Evolutionary conservation across 2,888 invertebrate species (phyloP).

Genomic region (Nymphalis c-album): DNA sequence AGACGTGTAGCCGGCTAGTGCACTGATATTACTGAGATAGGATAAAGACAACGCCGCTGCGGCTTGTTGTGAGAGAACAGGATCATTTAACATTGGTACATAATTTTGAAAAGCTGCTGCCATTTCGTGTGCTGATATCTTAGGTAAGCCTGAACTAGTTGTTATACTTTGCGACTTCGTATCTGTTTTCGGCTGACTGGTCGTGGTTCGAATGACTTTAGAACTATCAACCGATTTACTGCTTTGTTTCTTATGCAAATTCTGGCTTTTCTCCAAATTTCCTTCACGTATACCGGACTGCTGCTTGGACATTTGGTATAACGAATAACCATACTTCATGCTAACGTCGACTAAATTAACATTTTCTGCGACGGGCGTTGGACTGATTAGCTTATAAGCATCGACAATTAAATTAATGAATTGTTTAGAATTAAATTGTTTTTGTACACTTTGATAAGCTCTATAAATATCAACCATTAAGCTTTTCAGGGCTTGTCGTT

Average conservation of each 20-base stretch:
- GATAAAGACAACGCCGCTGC: slow-evolving; percentile 66
- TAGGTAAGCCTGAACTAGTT: slow-evolving; percentile 52
- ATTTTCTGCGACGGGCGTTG: slow-evolving; percentile 83
- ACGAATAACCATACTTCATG: slow-evolving; percentile 85
- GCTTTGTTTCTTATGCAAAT: slow-evolving; percentile 64
- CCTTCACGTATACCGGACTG: slow-evolving; percentile 45
- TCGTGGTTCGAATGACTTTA: slow-evolving; percentile 44
- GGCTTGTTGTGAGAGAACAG: slow-evolving; percentile 63
- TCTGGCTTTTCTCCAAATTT: slow-evolving; percentile 63
- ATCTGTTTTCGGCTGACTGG: slow-evolving; percentile 50
- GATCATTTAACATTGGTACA: slow-evolving; percentile 66
- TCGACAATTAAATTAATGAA: slow-evolving; percentile 86
- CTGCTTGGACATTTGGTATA: slow-evolving; percentile 64
- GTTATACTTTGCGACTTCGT: slow-evolving; percentile 40
- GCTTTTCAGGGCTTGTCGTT: slow-evolving; percentile 75
- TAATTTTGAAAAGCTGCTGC: slow-evolving; percentile 68
- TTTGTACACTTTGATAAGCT: slow-evolving; percentile 86
- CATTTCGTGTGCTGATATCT: slow-evolving; percentile 66
- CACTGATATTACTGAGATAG: slow-evolving; percentile 65
- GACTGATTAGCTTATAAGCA: slow-evolving; percentile 84
- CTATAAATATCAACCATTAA: slow-evolving; percentile 83
- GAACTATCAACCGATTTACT: slow-evolving; percentile 52
- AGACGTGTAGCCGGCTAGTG: slow-evolving; percentile 61
- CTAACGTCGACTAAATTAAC: slow-evolving; percentile 85
- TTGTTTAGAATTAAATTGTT: slow-evolving; percentile 80